These are phyloP conservation scores for Phymanthus crucifer DNA, from an alignment of 92 coral and sea anemone genomes.

Conservation along the genomic window DNA sequence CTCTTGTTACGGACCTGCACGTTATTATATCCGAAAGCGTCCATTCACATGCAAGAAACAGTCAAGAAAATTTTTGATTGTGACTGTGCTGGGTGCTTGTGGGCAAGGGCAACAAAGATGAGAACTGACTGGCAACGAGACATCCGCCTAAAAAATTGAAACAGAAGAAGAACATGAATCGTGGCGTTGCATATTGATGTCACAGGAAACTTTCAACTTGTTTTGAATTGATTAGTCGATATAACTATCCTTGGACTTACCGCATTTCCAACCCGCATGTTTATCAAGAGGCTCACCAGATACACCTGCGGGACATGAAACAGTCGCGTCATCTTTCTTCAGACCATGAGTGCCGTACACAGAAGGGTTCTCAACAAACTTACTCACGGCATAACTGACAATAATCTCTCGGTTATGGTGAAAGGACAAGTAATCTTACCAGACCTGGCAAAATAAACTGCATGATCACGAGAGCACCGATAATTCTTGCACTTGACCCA, in stretches of 20 bases:
- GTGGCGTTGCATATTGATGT: not conserved
- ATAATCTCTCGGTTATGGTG: slow-evolving; percentile 24
- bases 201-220: slow-evolving; percentile 10
- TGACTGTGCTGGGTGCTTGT: too few relatives aligned
- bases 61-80: too few relatives aligned
- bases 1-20: too few relatives aligned
- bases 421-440: slow-evolving; percentile 38
- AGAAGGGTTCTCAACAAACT: slow-evolving; percentile 13
- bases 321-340: slow-evolving; percentile 46
- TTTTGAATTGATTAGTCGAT: slow-evolving; percentile 14
- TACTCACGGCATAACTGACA: slow-evolving; percentile 16
- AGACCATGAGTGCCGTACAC: slow-evolving; percentile 48
- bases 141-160: too few relatives aligned
- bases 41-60: too few relatives aligned
- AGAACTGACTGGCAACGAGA: not conserved
- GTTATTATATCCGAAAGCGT: too few relatives aligned
- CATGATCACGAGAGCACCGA: slow-evolving; percentile 25
- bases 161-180: not conserved
- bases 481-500: slow-evolving; percentile 22
- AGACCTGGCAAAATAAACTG: slow-evolving; percentile 25
- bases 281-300: slow-evolving; percentile 34
- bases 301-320: slow-evolving; percentile 26
- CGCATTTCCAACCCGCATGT: slow-evolving; percentile 44
- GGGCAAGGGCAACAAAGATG: not conserved
- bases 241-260: slow-evolving; percentile 34